A percentile compares a stretch with the other conserved stretches of the same genome.
Evolutionary conservation across 2,888 invertebrate species (phyloP).

Genomic region (Stramonita haemastoma): DNA sequence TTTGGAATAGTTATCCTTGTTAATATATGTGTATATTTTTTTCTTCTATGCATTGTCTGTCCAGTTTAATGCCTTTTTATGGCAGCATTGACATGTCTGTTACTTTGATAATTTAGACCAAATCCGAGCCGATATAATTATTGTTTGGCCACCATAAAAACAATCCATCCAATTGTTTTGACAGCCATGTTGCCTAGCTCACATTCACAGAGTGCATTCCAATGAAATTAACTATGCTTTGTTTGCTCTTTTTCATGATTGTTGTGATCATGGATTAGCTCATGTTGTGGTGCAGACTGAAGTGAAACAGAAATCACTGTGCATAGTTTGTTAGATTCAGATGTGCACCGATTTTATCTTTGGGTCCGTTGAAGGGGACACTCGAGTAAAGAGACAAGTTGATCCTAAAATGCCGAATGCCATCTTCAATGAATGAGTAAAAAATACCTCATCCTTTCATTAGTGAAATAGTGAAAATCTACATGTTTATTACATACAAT

Average conservation of each 20-base stretch:
- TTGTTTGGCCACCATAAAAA: background rate
- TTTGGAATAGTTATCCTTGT: background rate
- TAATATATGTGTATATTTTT: background rate
- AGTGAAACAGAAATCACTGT: too few relatives aligned
- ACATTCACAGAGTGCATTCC: slow-evolving; percentile 7
- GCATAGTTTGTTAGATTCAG: too few relatives aligned
- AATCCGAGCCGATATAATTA: slow-evolving; percentile 1
- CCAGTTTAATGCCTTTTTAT: slow-evolving; percentile 27
- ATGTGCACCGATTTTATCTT: too few relatives aligned
- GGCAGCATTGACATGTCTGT: slow-evolving; percentile 25
- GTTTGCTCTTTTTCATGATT: background rate
- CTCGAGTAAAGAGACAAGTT: too few relatives aligned
- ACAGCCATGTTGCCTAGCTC: background rate
- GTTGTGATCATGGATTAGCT: too few relatives aligned
- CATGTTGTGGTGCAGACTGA: too few relatives aligned
- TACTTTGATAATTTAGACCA: background rate
- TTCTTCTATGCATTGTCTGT: slow-evolving; percentile 26
- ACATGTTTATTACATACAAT: too few relatives aligned
- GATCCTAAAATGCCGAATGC: too few relatives aligned
- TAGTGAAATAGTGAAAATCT: too few relatives aligned
- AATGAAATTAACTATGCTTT: background rate
- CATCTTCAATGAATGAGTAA: too few relatives aligned
- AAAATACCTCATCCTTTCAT: too few relatives aligned
- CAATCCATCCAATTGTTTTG: slow-evolving; percentile 1
- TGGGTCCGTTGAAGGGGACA: too few relatives aligned